A percentile compares a stretch with the other conserved stretches of the same genome.
Conservation (phyloP, 2,113 vertebrate genomes). For the Lampris megalopsis region DNA sequence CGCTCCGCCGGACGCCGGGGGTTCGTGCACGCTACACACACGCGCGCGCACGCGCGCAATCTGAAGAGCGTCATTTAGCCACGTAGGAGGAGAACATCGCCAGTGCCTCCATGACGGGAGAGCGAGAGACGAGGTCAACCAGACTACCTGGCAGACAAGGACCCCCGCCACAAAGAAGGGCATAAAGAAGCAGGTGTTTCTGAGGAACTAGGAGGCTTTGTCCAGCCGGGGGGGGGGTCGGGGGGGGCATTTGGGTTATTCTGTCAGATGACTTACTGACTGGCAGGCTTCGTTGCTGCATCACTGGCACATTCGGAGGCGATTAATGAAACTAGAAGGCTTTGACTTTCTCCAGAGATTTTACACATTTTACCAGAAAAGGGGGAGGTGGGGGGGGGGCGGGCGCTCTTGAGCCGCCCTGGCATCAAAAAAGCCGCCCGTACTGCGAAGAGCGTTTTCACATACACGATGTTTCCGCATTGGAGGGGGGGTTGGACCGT, state of each 20-base stretch:
- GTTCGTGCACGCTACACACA: conserved; percentile 1
- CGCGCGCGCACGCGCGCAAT: conserved; percentile 6
- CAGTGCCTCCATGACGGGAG: conserved; percentile 30
- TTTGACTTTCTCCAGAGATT: conserved; percentile 19
- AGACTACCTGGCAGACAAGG: conserved; percentile 40
- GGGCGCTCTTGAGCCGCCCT: too few species aligned
- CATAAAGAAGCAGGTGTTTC: conserved; percentile 74
- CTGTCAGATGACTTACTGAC: conserved; percentile 18
- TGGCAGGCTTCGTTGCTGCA: conserved; percentile 12
- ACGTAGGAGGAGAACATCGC: conserved; percentile 7
- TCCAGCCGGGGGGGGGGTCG: conserved; percentile 36
- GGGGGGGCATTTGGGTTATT: conserved; percentile 51
- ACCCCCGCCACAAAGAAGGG: conserved; percentile 14
- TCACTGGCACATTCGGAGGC: conserved; percentile 55
- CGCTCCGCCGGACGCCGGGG: neutral
- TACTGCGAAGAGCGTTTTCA: too few species aligned
- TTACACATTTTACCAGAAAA: conserved; percentile 3
- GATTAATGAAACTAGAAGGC: conserved; percentile 54
- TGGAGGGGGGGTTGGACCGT: too few species aligned
- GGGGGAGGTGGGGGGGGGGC: too few species aligned
- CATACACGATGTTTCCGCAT: too few species aligned
- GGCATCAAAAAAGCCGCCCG: too few species aligned
- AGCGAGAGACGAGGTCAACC: conserved; percentile 29
- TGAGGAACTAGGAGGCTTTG: conserved; percentile 67
- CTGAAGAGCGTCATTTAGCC: conserved; percentile 22